Evolutionary conservation across 92 coral and sea anemone species (phyloP).

Genomic region (Bergia puertoricense): DNA sequence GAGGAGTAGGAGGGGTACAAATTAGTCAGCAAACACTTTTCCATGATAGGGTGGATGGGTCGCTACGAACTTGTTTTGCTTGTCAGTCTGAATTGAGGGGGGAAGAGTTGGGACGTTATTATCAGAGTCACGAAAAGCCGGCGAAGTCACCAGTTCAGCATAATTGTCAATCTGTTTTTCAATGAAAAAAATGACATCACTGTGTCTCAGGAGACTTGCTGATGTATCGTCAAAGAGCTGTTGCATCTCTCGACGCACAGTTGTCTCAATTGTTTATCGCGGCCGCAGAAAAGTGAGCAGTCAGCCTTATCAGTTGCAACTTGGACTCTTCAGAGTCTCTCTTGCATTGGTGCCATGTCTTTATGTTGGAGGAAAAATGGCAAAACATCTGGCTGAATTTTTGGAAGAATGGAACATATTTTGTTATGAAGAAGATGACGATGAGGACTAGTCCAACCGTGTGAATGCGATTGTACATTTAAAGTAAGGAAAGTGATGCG

Average conservation of each 20-base stretch:
- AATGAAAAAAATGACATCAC: conserved; percentile 4
- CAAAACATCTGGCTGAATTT: conserved; percentile 69
- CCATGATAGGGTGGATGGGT: too few species aligned
- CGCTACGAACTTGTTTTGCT: too few species aligned
- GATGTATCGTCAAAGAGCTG: background rate
- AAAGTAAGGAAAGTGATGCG: too few species aligned
- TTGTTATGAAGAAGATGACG: conserved; percentile 87
- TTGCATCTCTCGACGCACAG: background rate
- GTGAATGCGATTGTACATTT: background rate
- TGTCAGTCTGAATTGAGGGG: background rate
- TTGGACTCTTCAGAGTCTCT: conserved; percentile 55
- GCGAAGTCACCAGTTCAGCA: too few species aligned
- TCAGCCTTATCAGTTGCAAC: conserved; percentile 21
- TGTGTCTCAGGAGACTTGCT: conserved; percentile 37
- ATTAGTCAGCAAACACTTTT: too few species aligned
- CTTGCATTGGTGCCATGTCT: conserved; percentile 62
- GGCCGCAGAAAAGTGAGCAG: conserved; percentile 32
- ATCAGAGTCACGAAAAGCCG: too few species aligned
- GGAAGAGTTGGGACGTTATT: too few species aligned
- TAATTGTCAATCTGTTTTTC: too few species aligned
- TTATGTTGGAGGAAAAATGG: conserved; percentile 77
- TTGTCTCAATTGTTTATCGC: conserved; percentile 18
- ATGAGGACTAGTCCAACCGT: conserved; percentile 55
- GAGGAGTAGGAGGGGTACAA: background rate
- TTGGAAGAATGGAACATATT: conserved; percentile 93